These are phyloP conservation scores for Lichenostomus cassidix DNA, from an alignment of 2,113 vertebrate genomes.

Conservation along the genomic window DNA sequence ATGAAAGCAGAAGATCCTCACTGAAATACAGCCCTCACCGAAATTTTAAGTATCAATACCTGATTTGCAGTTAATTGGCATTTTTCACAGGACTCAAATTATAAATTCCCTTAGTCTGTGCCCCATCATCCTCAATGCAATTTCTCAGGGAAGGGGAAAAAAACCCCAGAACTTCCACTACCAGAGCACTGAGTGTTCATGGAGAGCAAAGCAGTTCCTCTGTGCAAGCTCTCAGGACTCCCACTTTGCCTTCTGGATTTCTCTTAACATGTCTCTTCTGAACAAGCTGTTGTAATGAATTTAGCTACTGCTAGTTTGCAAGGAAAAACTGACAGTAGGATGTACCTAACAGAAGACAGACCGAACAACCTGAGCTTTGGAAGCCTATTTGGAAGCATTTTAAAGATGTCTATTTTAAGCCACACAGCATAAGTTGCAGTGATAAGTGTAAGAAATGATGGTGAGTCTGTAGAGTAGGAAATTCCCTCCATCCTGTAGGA, in stretches of 20 bases:
- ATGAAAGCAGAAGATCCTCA: not conserved
- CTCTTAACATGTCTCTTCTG: not conserved
- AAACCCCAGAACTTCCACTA: not conserved
- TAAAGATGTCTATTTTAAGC: not conserved
- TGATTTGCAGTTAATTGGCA: not conserved
- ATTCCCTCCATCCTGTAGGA: not conserved
- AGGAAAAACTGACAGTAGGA: not conserved
- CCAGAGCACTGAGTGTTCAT: rapidly evolving
- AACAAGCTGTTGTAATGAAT: not conserved
- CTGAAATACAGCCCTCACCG: not conserved
- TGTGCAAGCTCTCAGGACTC: not conserved
- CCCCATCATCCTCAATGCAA: not conserved
- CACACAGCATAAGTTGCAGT: not conserved
- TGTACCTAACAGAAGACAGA: not conserved
- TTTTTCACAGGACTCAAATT: not conserved
- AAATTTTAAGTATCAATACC: not conserved
- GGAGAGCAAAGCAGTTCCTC: not conserved
- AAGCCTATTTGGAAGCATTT: not conserved
- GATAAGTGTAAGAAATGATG: not conserved
- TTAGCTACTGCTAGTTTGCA: not conserved
- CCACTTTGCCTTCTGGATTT: not conserved
- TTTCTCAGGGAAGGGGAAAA: not conserved
- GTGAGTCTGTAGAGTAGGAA: not conserved
- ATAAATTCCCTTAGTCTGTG: not conserved
- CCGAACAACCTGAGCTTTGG: not conserved